phyloP scores from a whole-genome alignment of 2,113 vertebrate species.

The Gallinago undulata region DNA sequence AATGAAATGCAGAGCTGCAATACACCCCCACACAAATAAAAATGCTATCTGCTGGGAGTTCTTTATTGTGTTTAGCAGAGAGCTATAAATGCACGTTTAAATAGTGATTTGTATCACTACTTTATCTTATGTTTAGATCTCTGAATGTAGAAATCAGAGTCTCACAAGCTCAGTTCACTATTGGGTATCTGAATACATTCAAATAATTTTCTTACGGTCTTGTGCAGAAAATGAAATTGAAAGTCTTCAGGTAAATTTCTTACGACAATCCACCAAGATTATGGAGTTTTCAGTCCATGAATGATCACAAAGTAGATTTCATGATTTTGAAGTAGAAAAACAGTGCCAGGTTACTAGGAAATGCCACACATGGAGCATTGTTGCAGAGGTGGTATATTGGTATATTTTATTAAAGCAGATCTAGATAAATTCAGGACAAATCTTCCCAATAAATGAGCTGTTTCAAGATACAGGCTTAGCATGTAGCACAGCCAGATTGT shows the following conservation, averaged over 20 bases:
- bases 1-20: conserved; percentile 26
- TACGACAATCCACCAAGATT: not conserved
- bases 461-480: not conserved
- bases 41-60: conserved; percentile 30
- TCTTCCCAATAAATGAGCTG: not conserved
- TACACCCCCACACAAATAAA: conserved; percentile 53
- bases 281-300: not conserved
- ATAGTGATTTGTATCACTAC: not conserved
- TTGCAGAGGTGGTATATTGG: not conserved
- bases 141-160: not conserved
- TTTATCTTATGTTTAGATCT: not conserved
- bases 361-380: not conserved
- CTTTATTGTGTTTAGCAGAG: conserved; percentile 33
- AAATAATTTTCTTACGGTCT: not conserved
- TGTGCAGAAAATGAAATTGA: not conserved
- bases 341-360: not conserved
- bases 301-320: not conserved
- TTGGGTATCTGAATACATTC: not conserved
- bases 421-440: not conserved
- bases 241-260: not conserved
- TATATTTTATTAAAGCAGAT: not conserved
- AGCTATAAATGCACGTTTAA: not conserved
- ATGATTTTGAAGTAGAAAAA: not conserved
- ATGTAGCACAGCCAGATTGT: not conserved
- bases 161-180: not conserved